Conservation (phyloP, 2,888 invertebrate genomes). For the Miltochrista miniata region DNA sequence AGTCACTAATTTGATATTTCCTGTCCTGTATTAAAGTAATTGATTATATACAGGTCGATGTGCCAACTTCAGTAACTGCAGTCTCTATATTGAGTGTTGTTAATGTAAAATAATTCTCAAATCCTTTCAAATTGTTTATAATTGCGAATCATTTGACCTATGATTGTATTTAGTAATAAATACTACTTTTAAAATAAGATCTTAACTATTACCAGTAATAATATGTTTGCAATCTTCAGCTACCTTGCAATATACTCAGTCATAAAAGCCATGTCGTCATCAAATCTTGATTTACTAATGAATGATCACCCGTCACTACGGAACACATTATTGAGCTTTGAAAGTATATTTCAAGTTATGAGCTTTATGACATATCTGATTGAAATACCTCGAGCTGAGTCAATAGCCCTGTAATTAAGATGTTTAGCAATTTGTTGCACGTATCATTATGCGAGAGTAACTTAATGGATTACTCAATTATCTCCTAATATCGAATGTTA, state of each 20-base stretch:
- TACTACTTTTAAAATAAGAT: no score
- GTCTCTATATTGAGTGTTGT: neutral
- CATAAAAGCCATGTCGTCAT: neutral
- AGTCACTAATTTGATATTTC: slow-evolving; percentile 32
- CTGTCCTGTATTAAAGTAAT: slow-evolving; percentile 24
- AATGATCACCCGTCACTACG: neutral
- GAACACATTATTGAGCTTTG: neutral
- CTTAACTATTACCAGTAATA: no score
- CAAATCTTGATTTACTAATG: neutral
- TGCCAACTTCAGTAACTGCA: neutral
- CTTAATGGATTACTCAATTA: slow-evolving; percentile 26
- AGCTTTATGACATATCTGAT: slow-evolving; percentile 1
- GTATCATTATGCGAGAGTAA: slow-evolving; percentile 9
- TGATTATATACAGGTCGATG: neutral
- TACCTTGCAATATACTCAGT: neutral
- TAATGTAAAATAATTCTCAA: no score
- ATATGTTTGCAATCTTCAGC: neutral
- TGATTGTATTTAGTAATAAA: neutral
- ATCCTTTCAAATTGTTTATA: no score
- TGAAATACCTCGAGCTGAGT: slow-evolving; percentile 3
- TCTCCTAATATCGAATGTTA: slow-evolving; percentile 29
- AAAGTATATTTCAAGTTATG: slow-evolving; percentile 1
- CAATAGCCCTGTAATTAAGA: slow-evolving; percentile 9
- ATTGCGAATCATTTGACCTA: neutral
- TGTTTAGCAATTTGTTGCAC: slow-evolving; percentile 14